Conservation (phyloP, 2,888 invertebrate genomes). For the Andrena marginata region DNA sequence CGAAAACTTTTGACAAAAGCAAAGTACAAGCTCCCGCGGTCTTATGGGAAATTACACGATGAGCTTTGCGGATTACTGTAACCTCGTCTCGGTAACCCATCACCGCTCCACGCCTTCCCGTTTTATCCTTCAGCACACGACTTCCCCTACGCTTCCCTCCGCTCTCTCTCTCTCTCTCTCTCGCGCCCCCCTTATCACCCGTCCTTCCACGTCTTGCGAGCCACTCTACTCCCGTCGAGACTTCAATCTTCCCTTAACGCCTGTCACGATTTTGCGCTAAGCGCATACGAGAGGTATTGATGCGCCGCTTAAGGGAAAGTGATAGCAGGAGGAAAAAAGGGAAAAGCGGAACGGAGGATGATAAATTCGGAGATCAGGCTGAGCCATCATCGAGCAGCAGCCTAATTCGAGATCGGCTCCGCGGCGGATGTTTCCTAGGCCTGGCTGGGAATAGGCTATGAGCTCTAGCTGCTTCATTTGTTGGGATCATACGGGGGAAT, state of each 20-base stretch:
- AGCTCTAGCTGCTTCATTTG: not conserved
- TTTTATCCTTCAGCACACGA: conserved; percentile 26
- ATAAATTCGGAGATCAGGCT: conserved; percentile 70
- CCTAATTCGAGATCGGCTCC: conserved; percentile 37
- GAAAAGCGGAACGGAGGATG: conserved; percentile 59
- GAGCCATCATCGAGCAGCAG: conserved; percentile 26
- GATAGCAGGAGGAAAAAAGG: conserved; percentile 27
- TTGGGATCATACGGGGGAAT: not conserved
- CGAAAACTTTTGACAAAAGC: conserved; percentile 70
- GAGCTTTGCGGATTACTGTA: conserved; percentile 76
- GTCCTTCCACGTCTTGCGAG: conserved; percentile 5
- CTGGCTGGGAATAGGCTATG: not conserved
- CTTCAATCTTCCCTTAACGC: conserved; percentile 61
- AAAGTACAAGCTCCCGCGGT: conserved; percentile 65
- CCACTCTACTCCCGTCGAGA: conserved; percentile 5
- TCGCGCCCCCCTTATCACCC: not conserved
- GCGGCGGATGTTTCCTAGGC: conserved; percentile 2
- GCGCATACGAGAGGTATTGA: conserved; percentile 66
- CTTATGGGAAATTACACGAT: conserved; percentile 83
- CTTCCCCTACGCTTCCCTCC: not conserved
- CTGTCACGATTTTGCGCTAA: conserved; percentile 60
- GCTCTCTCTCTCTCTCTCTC: not conserved
- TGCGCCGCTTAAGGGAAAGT: conserved; percentile 49
- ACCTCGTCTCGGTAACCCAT: conserved; percentile 57
- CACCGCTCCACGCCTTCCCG: conserved; percentile 36